A percentile compares a stretch with the other conserved stretches of the same genome.
These are phyloP conservation scores for Orycteropus afer DNA, from an alignment of 2,113 vertebrate species.

Conservation along the genomic window DNA sequence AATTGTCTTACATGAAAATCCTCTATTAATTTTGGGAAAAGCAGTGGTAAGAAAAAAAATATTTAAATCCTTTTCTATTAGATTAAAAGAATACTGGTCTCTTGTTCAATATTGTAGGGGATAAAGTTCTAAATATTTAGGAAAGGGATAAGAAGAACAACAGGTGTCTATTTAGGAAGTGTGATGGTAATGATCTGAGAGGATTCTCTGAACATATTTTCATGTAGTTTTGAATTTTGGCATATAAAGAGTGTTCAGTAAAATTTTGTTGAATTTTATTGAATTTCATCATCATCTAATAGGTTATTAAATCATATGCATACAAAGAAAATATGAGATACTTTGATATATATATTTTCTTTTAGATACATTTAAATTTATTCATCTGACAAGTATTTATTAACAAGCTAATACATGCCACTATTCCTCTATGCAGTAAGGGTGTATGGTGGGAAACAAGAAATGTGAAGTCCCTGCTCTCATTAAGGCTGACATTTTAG, in stretches of 20 bases:
- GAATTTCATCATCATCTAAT: slow-evolving; percentile 34
- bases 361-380: slow-evolving; percentile 47
- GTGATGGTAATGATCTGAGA: slow-evolving; percentile 33
- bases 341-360: slow-evolving; percentile 49
- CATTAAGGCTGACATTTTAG: slow-evolving; percentile 35
- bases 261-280: slow-evolving; percentile 19
- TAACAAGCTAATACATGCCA: neutral
- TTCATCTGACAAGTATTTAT: slow-evolving; percentile 2
- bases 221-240: slow-evolving; percentile 41
- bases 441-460: neutral
- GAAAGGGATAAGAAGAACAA: slow-evolving; percentile 53
- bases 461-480: neutral
- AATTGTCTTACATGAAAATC: slow-evolving; percentile 31
- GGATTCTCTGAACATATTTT: slow-evolving; percentile 40
- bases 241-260: slow-evolving; percentile 14
- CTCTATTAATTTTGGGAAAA: slow-evolving; percentile 13
- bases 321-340: neutral
- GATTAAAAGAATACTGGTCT: slow-evolving; percentile 37
- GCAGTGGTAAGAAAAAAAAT: slow-evolving; percentile 1
- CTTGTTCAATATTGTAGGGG: slow-evolving; percentile 30
- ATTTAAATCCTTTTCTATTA: slow-evolving; percentile 50
- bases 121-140: slow-evolving; percentile 59
- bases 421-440: neutral
- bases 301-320: slow-evolving; percentile 44
- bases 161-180: slow-evolving; percentile 1